phyloP scores from a whole-genome alignment of 2,797 vertebrate genomes.

The Thaleichthys pacificus region DNA sequence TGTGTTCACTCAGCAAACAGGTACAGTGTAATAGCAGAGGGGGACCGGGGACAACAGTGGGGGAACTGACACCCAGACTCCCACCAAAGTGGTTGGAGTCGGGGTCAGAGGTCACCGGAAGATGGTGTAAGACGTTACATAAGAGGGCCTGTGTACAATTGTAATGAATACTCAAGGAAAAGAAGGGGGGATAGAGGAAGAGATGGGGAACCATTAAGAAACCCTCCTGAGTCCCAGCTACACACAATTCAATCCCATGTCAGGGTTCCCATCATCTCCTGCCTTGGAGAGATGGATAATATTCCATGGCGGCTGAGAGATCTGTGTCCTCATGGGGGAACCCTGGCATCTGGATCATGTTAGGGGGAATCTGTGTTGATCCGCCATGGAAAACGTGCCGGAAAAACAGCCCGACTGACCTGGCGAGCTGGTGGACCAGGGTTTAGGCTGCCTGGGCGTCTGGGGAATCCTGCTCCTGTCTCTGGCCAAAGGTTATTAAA shows the following conservation, averaged over 20 bases:
- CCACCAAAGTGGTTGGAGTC: neutral
- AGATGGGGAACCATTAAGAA: neutral
- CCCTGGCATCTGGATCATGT: slow-evolving; percentile 38
- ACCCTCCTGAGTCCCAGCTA: slow-evolving; percentile 5
- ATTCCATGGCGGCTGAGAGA: slow-evolving; percentile 25
- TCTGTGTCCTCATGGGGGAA: slow-evolving; percentile 33
- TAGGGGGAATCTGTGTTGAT: slow-evolving; percentile 36
- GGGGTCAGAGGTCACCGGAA: neutral
- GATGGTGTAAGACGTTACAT: slow-evolving; percentile 12
- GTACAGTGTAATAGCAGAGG: neutral
- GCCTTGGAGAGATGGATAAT: slow-evolving; percentile 27
- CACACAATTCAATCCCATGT: slow-evolving; percentile 9
- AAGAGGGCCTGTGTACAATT: neutral
- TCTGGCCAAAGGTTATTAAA: slow-evolving; percentile 5
- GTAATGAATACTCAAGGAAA: neutral
- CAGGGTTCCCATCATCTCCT: slow-evolving; percentile 25
- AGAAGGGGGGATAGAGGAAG: slow-evolving; percentile 2
- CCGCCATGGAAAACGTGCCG: slow-evolving; percentile 31
- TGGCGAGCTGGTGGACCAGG: slow-evolving; percentile 6
- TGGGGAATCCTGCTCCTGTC: slow-evolving; percentile 17
- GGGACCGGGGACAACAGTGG: neutral
- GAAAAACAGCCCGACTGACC: slow-evolving; percentile 23
- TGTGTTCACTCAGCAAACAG: slow-evolving; percentile 21
- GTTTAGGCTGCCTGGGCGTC: neutral
- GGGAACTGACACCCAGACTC: neutral